These are phyloP conservation scores for Neodontobutis hainanensis DNA, from an alignment of 2,113 vertebrate species.

Conservation along the genomic window DNA sequence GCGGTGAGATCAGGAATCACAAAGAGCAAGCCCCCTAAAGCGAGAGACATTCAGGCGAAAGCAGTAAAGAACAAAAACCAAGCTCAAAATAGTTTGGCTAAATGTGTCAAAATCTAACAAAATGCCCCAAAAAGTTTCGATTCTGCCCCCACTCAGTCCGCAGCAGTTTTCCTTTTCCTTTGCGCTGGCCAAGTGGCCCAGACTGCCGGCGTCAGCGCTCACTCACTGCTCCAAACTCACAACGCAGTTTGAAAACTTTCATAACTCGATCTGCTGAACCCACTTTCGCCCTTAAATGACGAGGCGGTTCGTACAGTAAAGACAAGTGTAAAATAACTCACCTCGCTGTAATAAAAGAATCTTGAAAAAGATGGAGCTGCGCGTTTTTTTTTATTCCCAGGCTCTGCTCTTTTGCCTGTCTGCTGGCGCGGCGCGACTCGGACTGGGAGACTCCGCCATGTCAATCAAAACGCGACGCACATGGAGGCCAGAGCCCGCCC, in stretches of 20 bases:
- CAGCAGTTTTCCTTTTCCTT: conserved; percentile 67
- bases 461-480: conserved; percentile 77
- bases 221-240: conserved; percentile 52
- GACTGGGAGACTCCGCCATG: conserved; percentile 77
- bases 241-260: conserved; percentile 70
- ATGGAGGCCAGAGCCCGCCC: conserved; percentile 70
- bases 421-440: conserved; percentile 72
- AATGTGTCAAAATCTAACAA: conserved; percentile 2
- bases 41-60: conserved; percentile 11
- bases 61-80: not conserved
- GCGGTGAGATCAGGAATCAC: conserved; percentile 43
- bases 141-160: conserved; percentile 26
- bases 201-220: conserved; percentile 78
- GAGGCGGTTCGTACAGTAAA: not conserved
- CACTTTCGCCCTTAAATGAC: not conserved
- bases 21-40: conserved; percentile 24
- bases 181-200: conserved; percentile 69
- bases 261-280: conserved; percentile 12
- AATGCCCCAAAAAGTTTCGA: conserved; percentile 54
- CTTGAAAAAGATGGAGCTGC: conserved; percentile 68
- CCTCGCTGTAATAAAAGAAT: conserved; percentile 77
- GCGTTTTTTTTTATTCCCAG: conserved; percentile 73
- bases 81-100: not conserved
- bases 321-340: conserved; percentile 59
- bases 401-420: conserved; percentile 69